These are phyloP conservation scores for Tricholauxania praeusta DNA, from an alignment of 2,888 invertebrate genomes.

Conservation along the genomic window DNA sequence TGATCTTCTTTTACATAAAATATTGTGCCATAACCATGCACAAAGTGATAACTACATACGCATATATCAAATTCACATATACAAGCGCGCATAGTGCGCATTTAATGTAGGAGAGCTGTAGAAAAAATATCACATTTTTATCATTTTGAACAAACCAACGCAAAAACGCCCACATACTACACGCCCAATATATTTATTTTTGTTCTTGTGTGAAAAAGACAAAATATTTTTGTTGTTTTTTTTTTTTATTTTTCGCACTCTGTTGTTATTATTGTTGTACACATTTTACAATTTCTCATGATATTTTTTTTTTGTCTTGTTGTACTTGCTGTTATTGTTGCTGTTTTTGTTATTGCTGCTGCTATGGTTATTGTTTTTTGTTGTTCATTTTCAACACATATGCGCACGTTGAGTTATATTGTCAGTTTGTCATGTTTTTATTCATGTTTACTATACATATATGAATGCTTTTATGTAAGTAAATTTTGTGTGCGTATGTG, in stretches of 20 bases:
- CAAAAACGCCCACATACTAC: background rate
- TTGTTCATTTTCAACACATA: conserved; percentile 6
- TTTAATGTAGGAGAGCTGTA: background rate
- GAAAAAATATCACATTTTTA: no score
- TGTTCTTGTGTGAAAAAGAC: background rate
- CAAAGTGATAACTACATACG: background rate
- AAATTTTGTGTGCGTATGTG: background rate
- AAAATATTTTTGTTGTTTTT: background rate
- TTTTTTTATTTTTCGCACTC: background rate
- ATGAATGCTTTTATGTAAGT: background rate
- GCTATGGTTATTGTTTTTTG: background rate
- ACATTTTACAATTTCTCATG: background rate
- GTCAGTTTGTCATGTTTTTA: background rate
- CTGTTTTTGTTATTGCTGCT: background rate
- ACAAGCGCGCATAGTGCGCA: background rate
- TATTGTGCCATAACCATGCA: background rate
- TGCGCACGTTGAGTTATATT: background rate
- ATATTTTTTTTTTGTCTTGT: background rate
- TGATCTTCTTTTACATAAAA: conserved; percentile 14
- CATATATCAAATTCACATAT: background rate
- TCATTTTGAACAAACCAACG: background rate
- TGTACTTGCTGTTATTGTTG: background rate
- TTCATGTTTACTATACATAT: no score
- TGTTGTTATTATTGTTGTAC: background rate
- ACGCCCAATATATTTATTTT: background rate